These are phyloP conservation scores for Halictus ligatus DNA, from an alignment of 2,888 invertebrate species.

Conservation along the genomic window DNA sequence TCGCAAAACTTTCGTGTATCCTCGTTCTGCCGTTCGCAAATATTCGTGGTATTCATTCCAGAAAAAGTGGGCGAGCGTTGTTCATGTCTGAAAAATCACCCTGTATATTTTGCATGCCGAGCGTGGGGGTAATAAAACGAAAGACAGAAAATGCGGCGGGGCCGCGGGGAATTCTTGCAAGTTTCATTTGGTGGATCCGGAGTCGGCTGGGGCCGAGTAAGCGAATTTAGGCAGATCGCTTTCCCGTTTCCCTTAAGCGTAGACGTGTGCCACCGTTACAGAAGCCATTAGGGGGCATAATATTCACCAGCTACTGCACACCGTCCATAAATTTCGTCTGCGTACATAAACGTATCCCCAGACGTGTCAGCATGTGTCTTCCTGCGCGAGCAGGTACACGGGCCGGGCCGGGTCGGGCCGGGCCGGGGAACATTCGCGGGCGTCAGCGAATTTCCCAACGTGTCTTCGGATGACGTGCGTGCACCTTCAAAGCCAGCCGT, in stretches of 20 bases:
- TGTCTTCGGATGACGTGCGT: slow-evolving; percentile 26
- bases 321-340: slow-evolving; percentile 45
- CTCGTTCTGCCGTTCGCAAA: neutral
- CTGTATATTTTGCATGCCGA: neutral
- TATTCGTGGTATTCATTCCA: neutral
- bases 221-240: slow-evolving; percentile 33
- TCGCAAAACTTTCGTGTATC: neutral
- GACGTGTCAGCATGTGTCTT: slow-evolving; percentile 34
- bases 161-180: slow-evolving; percentile 16
- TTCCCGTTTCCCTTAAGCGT: slow-evolving; percentile 27
- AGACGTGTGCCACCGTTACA: slow-evolving; percentile 30
- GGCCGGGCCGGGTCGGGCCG: too few species aligned
- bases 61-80: neutral
- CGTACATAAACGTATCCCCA: slow-evolving; percentile 35
- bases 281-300: slow-evolving; percentile 45
- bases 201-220: slow-evolving; percentile 9
- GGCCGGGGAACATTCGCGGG: slow-evolving; percentile 14
- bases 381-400: slow-evolving; percentile 7
- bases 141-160: neutral
- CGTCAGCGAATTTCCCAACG: slow-evolving; percentile 42
- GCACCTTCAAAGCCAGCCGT: slow-evolving; percentile 17
- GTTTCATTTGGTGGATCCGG: neutral
- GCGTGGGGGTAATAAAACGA: slow-evolving; percentile 6
- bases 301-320: slow-evolving; percentile 36
- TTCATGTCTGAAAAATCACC: neutral